Base-by-base conservation (phyloP, 2,888 invertebrate genomes). In the Dynastes tityus region DNA sequence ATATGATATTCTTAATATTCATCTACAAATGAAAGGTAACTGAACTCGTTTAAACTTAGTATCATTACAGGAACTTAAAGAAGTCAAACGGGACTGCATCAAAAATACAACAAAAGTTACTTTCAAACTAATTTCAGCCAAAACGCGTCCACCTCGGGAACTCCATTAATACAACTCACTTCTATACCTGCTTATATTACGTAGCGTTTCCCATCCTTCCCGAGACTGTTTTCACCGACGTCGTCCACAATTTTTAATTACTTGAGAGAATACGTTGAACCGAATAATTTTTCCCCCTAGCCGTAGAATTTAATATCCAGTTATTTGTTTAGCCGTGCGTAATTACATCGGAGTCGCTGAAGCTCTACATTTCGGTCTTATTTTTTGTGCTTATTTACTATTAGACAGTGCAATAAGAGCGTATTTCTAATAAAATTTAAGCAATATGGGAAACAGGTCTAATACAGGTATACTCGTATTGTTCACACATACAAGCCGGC, bases 161-260 rank as follows among this genome's bases (percentile, higher is more conserved):
- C n/a, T 53, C n/a, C 16, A 53, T 53, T n/a, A 53, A 53, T 53
- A 53, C 13, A 6, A 13, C 16, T 6, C 53, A n/a, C n/a, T n/a
- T n/a, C 16, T 53, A 53, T 53, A 53, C n/a, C 13, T 53, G 13
- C n/a, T 13, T 53, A n/a, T 13, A 53, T 53, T 53, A 16, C 53
- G 16, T 53, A 53, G 5, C 53, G n/a, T 16, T 53, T 6, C 5
- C 51, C 11, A 13, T 13, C 13, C 5, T 49, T 49, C 13, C 3
- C 6, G n/a, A 53, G 53, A n/a, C 3, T 16, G 13, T 53, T 53
- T 53, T 53, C 53, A 53, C 53, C 13, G 16, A 53, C 53, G n/a
- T n/a, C 53, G n/a, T 53, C 53, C n/a, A n/a, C 53, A 53, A 16
- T 53, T 53, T 53, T 53, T 53, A 53, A 53, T 53, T 53, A 53